These are phyloP conservation scores for Dicentrarchus labrax DNA, from an alignment of 2,113 vertebrate species.

Conservation along the genomic window DNA sequence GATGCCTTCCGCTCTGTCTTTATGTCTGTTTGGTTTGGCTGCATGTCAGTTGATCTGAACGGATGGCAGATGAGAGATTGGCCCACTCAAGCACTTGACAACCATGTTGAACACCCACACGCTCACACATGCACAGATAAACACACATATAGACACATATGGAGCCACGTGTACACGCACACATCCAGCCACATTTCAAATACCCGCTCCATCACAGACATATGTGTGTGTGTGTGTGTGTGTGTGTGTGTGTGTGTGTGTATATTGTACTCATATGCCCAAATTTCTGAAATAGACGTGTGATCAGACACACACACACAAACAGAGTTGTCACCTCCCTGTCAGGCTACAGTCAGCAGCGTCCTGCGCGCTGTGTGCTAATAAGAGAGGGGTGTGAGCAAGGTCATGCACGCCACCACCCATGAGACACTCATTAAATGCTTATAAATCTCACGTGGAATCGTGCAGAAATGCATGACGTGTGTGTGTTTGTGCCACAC, in stretches of 20 bases:
- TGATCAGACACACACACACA: slow-evolving; percentile 37
- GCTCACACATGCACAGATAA: slow-evolving; percentile 14
- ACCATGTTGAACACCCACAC: slow-evolving; percentile 52
- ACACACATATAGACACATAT: slow-evolving; percentile 13
- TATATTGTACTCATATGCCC: background rate
- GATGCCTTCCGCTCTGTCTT: slow-evolving; percentile 78
- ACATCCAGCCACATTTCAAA: background rate
- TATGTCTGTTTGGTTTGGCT: slow-evolving; percentile 66
- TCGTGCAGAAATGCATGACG: slow-evolving; percentile 5
- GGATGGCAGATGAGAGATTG: slow-evolving; percentile 75
- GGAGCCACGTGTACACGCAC: background rate
- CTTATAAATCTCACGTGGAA: slow-evolving; percentile 66
- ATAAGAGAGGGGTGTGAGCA: slow-evolving; percentile 32
- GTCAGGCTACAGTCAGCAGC: slow-evolving; percentile 46
- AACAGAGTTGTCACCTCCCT: slow-evolving; percentile 51
- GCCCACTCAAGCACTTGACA: slow-evolving; percentile 70
- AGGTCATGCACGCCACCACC: slow-evolving; percentile 50
- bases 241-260: background rate
- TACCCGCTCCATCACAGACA: background rate
- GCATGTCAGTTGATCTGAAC: slow-evolving; percentile 57
- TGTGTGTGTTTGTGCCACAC: background rate
- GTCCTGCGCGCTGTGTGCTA: slow-evolving; percentile 62
- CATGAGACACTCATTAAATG: slow-evolving; percentile 66
- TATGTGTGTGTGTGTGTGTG: background rate
- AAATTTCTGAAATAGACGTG: slow-evolving; percentile 8